A percentile compares a stretch with the other conserved stretches of the same genome.
phyloP scores from a whole-genome alignment of 2,113 vertebrate species.

The Malaclemys terrapin region DNA sequence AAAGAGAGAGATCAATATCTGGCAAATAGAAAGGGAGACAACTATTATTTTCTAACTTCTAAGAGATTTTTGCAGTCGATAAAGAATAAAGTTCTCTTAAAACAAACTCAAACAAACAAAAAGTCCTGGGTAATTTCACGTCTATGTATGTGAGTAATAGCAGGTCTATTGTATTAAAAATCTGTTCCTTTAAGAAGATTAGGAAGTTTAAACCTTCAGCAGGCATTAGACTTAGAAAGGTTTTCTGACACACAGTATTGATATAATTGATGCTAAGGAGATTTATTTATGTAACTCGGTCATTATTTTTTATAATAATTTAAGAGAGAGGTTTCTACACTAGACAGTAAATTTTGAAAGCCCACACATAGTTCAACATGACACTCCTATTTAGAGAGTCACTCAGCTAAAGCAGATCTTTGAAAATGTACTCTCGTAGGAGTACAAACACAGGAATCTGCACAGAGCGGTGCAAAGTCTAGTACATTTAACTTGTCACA shows the following conservation, averaged over 20 bases:
- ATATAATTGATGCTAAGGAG: conserved; percentile 52
- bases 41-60: not conserved
- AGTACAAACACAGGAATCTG: conserved; percentile 9
- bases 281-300: conserved; percentile 59
- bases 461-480: not conserved
- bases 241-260: conserved; percentile 31
- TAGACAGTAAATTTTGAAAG: not conserved
- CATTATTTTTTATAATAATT: conserved; percentile 29
- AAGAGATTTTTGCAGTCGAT: not conserved
- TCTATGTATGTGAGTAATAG: conserved; percentile 40
- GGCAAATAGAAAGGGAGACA: conserved; percentile 11
- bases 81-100: conserved; percentile 32
- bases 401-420: not conserved
- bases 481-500: not conserved
- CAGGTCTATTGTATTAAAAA: conserved; percentile 56
- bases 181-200: conserved; percentile 59
- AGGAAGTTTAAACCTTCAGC: conserved; percentile 47
- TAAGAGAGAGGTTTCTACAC: not conserved
- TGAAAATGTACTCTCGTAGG: not conserved
- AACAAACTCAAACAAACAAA: not conserved
- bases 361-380: not conserved
- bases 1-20: not conserved
- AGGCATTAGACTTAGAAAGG: conserved; percentile 46
- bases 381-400: not conserved
- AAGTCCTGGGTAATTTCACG: not conserved